A percentile compares a stretch with the other conserved stretches of the same genome.
phyloP scores from a whole-genome alignment of 2,888 invertebrate genomes.

The Homarus gammarus region DNA sequence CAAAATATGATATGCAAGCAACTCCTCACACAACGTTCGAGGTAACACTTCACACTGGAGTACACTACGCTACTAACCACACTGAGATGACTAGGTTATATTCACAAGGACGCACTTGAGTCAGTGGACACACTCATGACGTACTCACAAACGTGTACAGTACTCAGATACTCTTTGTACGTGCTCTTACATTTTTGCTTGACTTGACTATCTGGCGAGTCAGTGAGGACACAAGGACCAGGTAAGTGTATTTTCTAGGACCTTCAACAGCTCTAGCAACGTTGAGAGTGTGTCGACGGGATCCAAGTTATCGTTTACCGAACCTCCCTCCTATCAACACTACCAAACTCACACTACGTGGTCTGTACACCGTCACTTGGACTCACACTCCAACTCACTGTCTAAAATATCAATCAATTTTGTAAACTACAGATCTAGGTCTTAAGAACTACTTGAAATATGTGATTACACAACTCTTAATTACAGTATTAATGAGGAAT shows the following conservation, averaged over 20 bases:
- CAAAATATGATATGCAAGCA: conserved; percentile 14
- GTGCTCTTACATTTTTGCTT: no score
- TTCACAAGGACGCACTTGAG: background rate
- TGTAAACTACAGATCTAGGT: conserved; percentile 38
- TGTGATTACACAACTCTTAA: conserved; percentile 39
- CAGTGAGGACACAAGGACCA: no score
- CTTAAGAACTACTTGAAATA: conserved; percentile 24
- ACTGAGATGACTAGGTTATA: background rate
- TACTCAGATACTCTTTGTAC: no score
- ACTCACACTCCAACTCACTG: background rate
- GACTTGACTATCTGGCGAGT: no score
- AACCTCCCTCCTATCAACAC: background rate
- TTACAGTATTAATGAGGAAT: conserved; percentile 9
- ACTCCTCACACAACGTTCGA: background rate
- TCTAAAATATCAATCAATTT: background rate
- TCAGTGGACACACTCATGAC: background rate
- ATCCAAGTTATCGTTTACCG: background rate
- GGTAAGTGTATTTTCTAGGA: no score
- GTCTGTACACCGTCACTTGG: background rate
- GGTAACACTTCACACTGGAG: background rate
- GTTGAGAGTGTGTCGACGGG: background rate
- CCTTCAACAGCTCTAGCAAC: no score
- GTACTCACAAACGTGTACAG: background rate
- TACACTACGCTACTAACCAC: background rate
- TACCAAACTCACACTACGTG: background rate